Conservation (phyloP, 1,140 invertebrate genomes). For the Euwallacea similis region DNA sequence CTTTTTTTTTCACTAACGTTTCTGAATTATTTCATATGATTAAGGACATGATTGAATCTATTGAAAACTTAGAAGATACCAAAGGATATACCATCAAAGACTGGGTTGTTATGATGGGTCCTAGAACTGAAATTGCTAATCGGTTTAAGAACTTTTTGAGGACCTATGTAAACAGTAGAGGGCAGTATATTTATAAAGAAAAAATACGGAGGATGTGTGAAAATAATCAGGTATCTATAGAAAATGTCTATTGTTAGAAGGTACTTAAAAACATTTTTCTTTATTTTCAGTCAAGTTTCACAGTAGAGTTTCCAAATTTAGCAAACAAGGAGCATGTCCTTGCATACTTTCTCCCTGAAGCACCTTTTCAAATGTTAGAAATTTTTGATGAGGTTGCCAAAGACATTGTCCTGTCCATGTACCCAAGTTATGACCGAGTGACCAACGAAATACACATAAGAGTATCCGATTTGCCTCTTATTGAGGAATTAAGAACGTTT, state of each 20-base stretch:
- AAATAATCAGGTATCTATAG: constrained; percentile 65
- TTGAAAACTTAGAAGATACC: constrained; percentile 97
- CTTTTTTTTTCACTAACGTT: background rate
- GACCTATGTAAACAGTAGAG: constrained; percentile 85
- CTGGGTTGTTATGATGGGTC: constrained; percentile 96
- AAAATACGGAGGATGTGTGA: constrained; percentile 95
- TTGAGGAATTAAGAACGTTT: constrained; percentile 94
- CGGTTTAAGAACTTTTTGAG: constrained; percentile 95
- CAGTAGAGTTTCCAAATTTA: constrained; percentile 90
- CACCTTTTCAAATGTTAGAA: constrained; percentile 92
- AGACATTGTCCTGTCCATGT: constrained; percentile 91
- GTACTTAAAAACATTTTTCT: background rate
- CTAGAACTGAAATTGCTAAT: constrained; percentile 93
- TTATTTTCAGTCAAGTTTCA: constrained; percentile 74
- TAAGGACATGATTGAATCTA: constrained; percentile 87
- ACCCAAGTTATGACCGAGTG: constrained; percentile 94
- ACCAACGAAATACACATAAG: constrained; percentile 91
- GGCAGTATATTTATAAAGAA: constrained; percentile 89
- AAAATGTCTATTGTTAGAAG: constrained; percentile 1
- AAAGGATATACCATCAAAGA: constrained; percentile 90
- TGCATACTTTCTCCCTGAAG: constrained; percentile 96
- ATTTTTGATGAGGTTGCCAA: constrained; percentile 96
- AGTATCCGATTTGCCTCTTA: constrained; percentile 91
- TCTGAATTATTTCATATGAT: background rate
- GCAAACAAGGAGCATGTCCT: constrained; percentile 89